Evolutionary conservation across 2,888 invertebrate genomes (phyloP), one percentile per base, ranked within the genome.

Genomic region (Oscheius sp.): DNA sequence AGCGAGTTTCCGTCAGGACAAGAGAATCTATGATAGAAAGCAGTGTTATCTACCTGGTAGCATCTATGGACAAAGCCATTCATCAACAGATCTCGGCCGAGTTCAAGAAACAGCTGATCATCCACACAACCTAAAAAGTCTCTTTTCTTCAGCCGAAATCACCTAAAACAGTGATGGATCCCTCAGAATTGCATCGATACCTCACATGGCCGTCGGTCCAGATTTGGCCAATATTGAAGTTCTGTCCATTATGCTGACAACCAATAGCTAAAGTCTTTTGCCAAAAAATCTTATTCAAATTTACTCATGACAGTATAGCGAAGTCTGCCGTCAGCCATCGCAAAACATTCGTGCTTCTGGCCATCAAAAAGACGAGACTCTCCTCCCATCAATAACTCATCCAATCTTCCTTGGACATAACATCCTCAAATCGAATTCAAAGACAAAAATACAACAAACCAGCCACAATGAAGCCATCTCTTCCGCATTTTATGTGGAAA

Each of bases 201-300:
- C 85, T 71, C 42, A 85, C 82, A 67, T 85, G 85, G 66, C 82
- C 79, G 61, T 85, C 85, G 17, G 82, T 82, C 83, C 83, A 85
- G 65, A 84, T 74, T 58, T 85, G 83, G 3, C 84, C 84, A 15
- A 81, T 76, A 46, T 71, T 77, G 73, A 78, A 85, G 52, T 82
- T 78, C 27, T 78, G 70, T 50, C 77, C 80, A 39, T 80, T 82
- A 52, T 82, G 82, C 6, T 69, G 65, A 58, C 85, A 85, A 33
- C 85, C 85, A 46, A 85, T 45, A 53, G 84, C 85, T 85, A 53
- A 34, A 81, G 74, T 31, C n/a, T n/a, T 8, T n/a, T n/a, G n/a
- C n/a, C n/a, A n/a, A n/a, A n/a, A n/a, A n/a, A n/a, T n/a, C n/a
- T n/a, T n/a, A n/a, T 61, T 17, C 23, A 10, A 25, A 45, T 15